Evolutionary conservation across 2,888 invertebrate species (phyloP).

Genomic region (Scaptomyza reducta): DNA sequence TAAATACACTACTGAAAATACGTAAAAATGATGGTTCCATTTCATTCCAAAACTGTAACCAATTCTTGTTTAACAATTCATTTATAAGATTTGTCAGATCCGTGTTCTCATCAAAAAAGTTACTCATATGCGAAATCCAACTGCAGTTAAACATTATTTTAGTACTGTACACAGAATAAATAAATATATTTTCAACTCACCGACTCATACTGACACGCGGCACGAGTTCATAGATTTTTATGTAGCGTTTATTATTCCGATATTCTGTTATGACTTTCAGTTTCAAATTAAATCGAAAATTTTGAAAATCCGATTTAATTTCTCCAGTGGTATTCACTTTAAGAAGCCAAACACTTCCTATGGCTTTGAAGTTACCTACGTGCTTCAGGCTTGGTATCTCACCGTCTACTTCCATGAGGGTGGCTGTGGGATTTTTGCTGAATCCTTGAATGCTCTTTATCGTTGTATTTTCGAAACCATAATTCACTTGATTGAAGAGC

Average conservation of each 20-base stretch:
- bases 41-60: conserved; percentile 60
- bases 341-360: conserved; percentile 30
- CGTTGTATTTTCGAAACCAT: conserved; percentile 57
- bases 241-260: conserved; percentile 48
- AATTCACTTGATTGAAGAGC: conserved; percentile 35
- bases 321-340: conserved; percentile 34
- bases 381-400: conserved; percentile 49
- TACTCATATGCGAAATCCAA: conserved; percentile 49
- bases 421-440: conserved; percentile 44
- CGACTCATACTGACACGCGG: conserved; percentile 42
- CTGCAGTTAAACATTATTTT: conserved; percentile 20
- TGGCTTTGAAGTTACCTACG: conserved; percentile 29
- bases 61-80: conserved; percentile 42
- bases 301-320: conserved; percentile 49
- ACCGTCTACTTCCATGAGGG: conserved; percentile 55
- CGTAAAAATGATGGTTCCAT: conserved; percentile 41
- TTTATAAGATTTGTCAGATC: conserved; percentile 46
- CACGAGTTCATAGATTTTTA: conserved; percentile 47
- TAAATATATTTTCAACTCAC: conserved; percentile 28
- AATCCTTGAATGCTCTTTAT: conserved; percentile 58
- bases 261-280: conserved; percentile 48
- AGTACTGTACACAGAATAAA: not conserved
- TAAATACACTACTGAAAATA: conserved; percentile 35
- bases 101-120: conserved; percentile 45
- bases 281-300: conserved; percentile 47